phyloP scores from a whole-genome alignment of 2,888 invertebrate species.

The Carcina quercana region DNA sequence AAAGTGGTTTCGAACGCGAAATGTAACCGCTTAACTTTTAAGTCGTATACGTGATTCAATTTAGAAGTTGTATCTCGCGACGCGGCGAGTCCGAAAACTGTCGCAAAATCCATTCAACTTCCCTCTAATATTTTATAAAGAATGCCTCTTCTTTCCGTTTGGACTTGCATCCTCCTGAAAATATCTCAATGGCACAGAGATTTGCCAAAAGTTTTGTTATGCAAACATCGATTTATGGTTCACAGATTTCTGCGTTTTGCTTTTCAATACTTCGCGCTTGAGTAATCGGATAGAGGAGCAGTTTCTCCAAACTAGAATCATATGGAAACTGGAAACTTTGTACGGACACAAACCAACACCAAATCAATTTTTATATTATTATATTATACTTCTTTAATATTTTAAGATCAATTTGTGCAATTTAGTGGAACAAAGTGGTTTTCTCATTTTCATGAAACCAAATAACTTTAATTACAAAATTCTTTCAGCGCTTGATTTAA shows the following conservation, averaged over 20 bases:
- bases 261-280: too few species aligned
- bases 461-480: conserved; percentile 12
- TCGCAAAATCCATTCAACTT: conserved; percentile 55
- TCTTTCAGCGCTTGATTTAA: conserved; percentile 25
- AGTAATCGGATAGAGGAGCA: too few species aligned
- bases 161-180: conserved; percentile 8
- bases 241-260: too few species aligned
- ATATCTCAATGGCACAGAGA: conserved; percentile 11
- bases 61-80: conserved; percentile 59
- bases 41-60: conserved; percentile 73
- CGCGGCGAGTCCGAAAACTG: conserved; percentile 51
- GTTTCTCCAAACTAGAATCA: too few species aligned
- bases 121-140: conserved; percentile 49
- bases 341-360: too few species aligned
- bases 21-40: conserved; percentile 71
- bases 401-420: neutral
- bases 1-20: conserved; percentile 60
- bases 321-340: too few species aligned
- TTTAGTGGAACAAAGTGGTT: too few species aligned
- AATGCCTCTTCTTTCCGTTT: conserved; percentile 24
- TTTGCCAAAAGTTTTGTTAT: conserved; percentile 7
- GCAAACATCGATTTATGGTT: conserved; percentile 9
- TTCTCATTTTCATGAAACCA: neutral
- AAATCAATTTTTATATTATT: too few species aligned
- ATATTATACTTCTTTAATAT: too few species aligned